Evolutionary conservation across 2,797 vertebrate species (phyloP), one percentile per base, ranked within the genome.

Genomic region (Enteromius fasciolatus): DNA sequence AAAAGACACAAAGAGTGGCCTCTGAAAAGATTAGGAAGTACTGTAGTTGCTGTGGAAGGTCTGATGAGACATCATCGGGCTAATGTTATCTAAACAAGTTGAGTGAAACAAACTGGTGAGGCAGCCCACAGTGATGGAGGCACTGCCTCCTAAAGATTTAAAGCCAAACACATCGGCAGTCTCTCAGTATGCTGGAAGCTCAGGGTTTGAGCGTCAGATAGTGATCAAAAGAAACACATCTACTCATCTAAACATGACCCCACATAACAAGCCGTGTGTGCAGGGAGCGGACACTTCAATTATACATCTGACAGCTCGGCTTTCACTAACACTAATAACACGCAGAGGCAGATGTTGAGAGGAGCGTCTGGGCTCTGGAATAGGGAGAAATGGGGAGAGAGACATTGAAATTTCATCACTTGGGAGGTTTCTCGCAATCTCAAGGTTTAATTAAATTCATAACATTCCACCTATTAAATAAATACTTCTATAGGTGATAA

Each of bases 191-290:
- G 73, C 88, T 76, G 67, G 75, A 85, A 84, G 84, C 80, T 80
- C 67, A 68, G 15, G 61, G 78, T 81, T 78, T 78, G 78, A 76
- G 61, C 41, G 14, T 77, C 64, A 76, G 89, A 88, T 83, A 86
- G 87, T 91, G 92, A 94, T 92, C 91, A 93, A 94, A 93, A 91
- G 90, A 91, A 93, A 89, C 76, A 76, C 83, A 86, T 90, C 87
- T 89, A 87, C 89, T 90, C 88, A 90, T 87, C 86, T 88, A 89
- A 92, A 91, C 74, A 87, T 90, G 91, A 93, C 91, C 92, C 82
- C 57, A 85, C 83, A 89, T 92, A 90, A 89, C 82, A 85, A 81
- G 78, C 80, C 66, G n/a, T 44, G 87, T 85, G 88, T 88, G 69
- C 84, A 84, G 85, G 85, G 88, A 87, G 89, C 87, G 85, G 88